These are phyloP conservation scores for Rugalucina vietnamica DNA, from an alignment of 2,888 invertebrate genomes.

Conservation along the genomic window DNA sequence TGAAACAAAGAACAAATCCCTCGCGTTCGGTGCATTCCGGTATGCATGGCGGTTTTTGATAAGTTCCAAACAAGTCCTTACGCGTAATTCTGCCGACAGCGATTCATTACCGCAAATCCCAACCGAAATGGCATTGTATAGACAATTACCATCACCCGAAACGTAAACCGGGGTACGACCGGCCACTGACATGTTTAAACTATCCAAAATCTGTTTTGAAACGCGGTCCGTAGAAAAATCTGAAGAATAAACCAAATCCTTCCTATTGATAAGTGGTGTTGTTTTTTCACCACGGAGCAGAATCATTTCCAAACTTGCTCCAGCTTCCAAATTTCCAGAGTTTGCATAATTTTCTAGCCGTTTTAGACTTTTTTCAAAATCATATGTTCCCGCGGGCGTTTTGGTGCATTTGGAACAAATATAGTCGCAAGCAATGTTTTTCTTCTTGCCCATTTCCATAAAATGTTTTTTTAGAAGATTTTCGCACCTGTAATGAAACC, in stretches of 20 bases:
- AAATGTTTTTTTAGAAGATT: neutral
- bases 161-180: neutral
- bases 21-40: neutral
- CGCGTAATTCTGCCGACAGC: neutral
- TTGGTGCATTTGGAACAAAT: neutral
- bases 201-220: neutral
- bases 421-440: neutral
- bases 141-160: neutral
- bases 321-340: neutral
- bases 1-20: neutral
- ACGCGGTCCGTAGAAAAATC: neutral
- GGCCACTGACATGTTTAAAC: neutral
- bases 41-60: neutral
- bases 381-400: neutral
- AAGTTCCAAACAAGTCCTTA: slow-evolving; percentile 4
- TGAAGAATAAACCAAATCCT: neutral
- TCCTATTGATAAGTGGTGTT: neutral
- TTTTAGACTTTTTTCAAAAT: neutral
- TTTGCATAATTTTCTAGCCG: neutral
- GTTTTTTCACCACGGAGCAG: neutral
- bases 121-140: neutral
- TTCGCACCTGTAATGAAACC: neutral
- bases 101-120: neutral
- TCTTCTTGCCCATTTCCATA: neutral
- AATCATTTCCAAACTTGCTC: neutral